Percentiles rank a stretch among this genome's conserved stretches.
These are phyloP conservation scores for Callitettix versicolor DNA, from an alignment of 1,140 invertebrate genomes.

Conservation along the genomic window DNA sequence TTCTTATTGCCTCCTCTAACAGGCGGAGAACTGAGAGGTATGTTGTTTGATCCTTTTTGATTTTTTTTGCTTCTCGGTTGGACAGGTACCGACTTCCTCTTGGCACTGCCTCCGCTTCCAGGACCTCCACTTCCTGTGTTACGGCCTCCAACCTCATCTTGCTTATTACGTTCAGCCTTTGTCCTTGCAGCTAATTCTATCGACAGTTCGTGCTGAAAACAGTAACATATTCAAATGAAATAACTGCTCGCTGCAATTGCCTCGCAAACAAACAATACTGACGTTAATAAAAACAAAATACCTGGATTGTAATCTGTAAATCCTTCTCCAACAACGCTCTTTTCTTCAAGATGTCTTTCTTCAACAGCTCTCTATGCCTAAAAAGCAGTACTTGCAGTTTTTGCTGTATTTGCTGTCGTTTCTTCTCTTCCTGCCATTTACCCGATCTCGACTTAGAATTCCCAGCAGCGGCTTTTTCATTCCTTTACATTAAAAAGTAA, in stretches of 20 bases:
- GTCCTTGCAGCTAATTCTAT: slow-evolving; percentile 38
- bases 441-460: slow-evolving; percentile 16
- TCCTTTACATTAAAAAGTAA: too few species aligned
- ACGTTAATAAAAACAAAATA: too few species aligned
- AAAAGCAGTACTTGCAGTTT: slow-evolving; percentile 56
- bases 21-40: slow-evolving; percentile 27
- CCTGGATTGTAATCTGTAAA: slow-evolving; percentile 81
- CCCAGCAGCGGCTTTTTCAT: slow-evolving; percentile 1
- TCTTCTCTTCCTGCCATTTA: slow-evolving; percentile 37
- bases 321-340: slow-evolving; percentile 81
- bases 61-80: slow-evolving; percentile 24
- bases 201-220: slow-evolving; percentile 23
- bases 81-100: slow-evolving; percentile 42
- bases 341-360: slow-evolving; percentile 89
- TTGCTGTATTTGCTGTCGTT: slow-evolving; percentile 38
- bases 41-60: slow-evolving; percentile 24
- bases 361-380: slow-evolving; percentile 82
- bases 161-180: slow-evolving; percentile 55
- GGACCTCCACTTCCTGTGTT: not conserved
- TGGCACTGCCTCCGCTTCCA: slow-evolving; percentile 36
- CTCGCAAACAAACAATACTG: too few species aligned
- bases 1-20: slow-evolving; percentile 44
- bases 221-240: too few species aligned
- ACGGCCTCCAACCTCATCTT: slow-evolving; percentile 50
- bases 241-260: too few species aligned